Evolutionary conservation across 2,113 vertebrate species (phyloP).

Genomic region (Alexandromys fortis): DNA sequence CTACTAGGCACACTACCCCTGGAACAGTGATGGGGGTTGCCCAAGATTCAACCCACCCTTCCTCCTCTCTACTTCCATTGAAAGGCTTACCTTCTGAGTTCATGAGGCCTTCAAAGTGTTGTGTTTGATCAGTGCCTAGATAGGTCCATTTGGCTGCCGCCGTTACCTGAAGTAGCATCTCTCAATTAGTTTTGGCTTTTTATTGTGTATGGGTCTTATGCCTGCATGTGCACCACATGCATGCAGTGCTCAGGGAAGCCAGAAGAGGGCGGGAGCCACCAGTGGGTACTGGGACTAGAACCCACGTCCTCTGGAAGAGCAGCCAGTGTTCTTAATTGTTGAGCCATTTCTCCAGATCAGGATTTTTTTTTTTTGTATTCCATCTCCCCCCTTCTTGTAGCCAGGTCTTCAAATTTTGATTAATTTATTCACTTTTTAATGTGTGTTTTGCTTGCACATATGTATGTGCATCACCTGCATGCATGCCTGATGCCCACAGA

Average conservation of each 20-base stretch:
- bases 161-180: neutral
- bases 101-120: neutral
- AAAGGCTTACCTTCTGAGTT: slow-evolving; percentile 47
- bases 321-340: neutral
- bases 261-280: neutral
- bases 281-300: neutral
- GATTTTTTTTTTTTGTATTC: no score
- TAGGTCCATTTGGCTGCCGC: neutral
- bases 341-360: neutral
- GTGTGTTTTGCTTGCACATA: neutral
- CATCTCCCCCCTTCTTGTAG: neutral
- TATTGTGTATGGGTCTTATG: neutral
- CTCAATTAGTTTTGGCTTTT: neutral
- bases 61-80: neutral
- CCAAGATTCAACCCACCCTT: neutral
- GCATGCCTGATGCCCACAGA: neutral
- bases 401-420: neutral
- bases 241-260: neutral
- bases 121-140: neutral
- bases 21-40: neutral
- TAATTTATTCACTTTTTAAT: neutral
- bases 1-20: neutral
- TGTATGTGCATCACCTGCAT: neutral
- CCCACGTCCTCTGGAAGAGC: neutral
- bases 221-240: neutral